Evolutionary conservation across 2,888 invertebrate species (phyloP).

Genomic region (Pedicia rivosa): DNA sequence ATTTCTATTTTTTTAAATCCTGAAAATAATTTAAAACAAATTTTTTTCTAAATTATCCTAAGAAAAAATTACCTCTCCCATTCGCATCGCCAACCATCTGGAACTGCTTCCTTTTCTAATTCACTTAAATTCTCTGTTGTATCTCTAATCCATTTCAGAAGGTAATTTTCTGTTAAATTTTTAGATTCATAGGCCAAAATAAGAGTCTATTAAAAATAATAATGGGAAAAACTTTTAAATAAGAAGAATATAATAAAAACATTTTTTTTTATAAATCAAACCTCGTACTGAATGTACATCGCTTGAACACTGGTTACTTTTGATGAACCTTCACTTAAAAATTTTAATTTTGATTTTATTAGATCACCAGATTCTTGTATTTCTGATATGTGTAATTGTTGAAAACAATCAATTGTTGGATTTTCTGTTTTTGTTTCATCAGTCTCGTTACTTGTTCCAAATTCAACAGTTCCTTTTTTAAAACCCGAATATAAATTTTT

Average conservation of each 20-base stretch:
- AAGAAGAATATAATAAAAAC: neutral
- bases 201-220: slow-evolving; percentile 36
- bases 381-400: too few species aligned
- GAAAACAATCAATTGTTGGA: too few species aligned
- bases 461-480: slow-evolving; percentile 16
- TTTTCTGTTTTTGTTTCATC: too few species aligned
- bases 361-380: slow-evolving; percentile 30
- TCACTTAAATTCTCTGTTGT: slow-evolving; percentile 41
- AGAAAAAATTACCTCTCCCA: slow-evolving; percentile 49
- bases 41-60: too few species aligned
- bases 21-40: slow-evolving; percentile 14
- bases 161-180: slow-evolving; percentile 39
- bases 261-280: neutral
- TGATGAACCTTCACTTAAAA: slow-evolving; percentile 38
- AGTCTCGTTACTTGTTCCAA: slow-evolving; percentile 12
- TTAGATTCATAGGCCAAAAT: slow-evolving; percentile 43
- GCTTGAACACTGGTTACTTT: slow-evolving; percentile 39
- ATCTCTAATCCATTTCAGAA: slow-evolving; percentile 41
- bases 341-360: slow-evolving; percentile 39
- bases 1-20: slow-evolving; percentile 1
- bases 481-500: slow-evolving; percentile 15
- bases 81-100: slow-evolving; percentile 49
- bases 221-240: neutral
- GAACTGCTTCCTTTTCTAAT: slow-evolving; percentile 47
- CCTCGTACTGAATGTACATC: slow-evolving; percentile 44